Base-by-base conservation (phyloP, 2,888 invertebrate genomes). In the Dicranocentrus wangi region DNA sequence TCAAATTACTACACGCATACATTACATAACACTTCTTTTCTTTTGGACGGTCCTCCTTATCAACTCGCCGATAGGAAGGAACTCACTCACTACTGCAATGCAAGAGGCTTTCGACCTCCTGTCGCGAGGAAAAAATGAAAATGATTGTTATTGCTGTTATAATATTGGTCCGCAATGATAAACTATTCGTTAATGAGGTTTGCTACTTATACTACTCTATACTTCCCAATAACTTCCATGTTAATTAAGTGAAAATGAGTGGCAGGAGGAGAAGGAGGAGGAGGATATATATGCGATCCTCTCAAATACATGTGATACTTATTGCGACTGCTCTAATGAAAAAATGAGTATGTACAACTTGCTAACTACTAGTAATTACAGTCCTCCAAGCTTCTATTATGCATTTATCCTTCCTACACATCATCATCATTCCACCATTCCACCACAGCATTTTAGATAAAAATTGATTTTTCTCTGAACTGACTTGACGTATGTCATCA, bases 31-130 rank as follows among this genome's bases (percentile, higher is more conserved):
- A 32, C 10, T 32, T n/a, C n/a, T n/a, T n/a, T n/a, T n/a, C n/a
- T n/a, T n/a, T n/a, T 17, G 47, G n/a, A 47, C 17, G 17, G 15
- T 47, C 2, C 17, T 42, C 42, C 8, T 10, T 42, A 53, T 53
- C 53, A 25, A 5, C 2, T 27, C 25, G 21, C 27, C 25, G 1
- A 2, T 27, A 58, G 25, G 10, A 10, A 17, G 47, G 2, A 47
- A 47, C 58, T 53, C n/a, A n/a, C n/a, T n/a, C n/a, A n/a, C n/a
- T n/a, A n/a, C n/a, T n/a, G n/a, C n/a, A n/a, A n/a, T n/a, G n/a
- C n/a, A n/a, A n/a, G n/a, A n/a, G n/a, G n/a, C n/a, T n/a, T 28
- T 43, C 61, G 72, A 73, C 72, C 72, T 73, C 72, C 63, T 73
- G 53, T 32, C n/a, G 51, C 23, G 70, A 60, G 43, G 43, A 32